Conservation (phyloP, 2,888 invertebrate genomes). For the Meiosimyza platycephala region DNA sequence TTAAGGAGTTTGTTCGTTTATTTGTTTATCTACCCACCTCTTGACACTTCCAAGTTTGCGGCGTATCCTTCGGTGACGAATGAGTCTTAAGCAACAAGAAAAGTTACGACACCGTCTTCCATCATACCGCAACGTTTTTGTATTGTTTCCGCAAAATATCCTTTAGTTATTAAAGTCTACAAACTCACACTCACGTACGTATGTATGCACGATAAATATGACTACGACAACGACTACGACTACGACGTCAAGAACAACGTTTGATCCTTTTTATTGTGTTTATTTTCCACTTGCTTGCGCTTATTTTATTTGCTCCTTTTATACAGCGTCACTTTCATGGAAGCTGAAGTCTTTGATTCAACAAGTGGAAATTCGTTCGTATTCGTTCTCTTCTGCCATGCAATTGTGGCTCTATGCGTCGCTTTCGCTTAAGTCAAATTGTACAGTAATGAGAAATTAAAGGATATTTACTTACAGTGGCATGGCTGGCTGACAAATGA, state of each 20-base stretch:
- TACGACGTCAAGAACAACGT: background rate
- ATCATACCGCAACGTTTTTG: background rate
- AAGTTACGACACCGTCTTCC: slow-evolving; percentile 11
- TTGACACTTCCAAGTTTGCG: slow-evolving; percentile 13
- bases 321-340: slow-evolving; percentile 10
- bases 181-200: background rate
- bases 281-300: slow-evolving; percentile 33
- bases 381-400: slow-evolving; percentile 21
- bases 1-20: background rate
- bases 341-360: slow-evolving; percentile 46
- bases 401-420: background rate
- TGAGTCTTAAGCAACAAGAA: slow-evolving; percentile 8
- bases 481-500: no score
- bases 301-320: slow-evolving; percentile 5
- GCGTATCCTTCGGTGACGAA: slow-evolving; percentile 1
- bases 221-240: background rate
- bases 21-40: slow-evolving; percentile 25
- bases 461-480: no score
- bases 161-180: slow-evolving; percentile 17
- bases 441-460: slow-evolving; percentile 20
- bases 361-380: slow-evolving; percentile 60
- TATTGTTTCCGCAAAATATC: background rate
- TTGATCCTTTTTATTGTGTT: slow-evolving; percentile 34
- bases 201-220: background rate
- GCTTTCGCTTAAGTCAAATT: background rate